A percentile compares a stretch with the other conserved stretches of the same genome.
Conservation (phyloP, 2,888 invertebrate species). For the Brachyopa scutellaris region DNA sequence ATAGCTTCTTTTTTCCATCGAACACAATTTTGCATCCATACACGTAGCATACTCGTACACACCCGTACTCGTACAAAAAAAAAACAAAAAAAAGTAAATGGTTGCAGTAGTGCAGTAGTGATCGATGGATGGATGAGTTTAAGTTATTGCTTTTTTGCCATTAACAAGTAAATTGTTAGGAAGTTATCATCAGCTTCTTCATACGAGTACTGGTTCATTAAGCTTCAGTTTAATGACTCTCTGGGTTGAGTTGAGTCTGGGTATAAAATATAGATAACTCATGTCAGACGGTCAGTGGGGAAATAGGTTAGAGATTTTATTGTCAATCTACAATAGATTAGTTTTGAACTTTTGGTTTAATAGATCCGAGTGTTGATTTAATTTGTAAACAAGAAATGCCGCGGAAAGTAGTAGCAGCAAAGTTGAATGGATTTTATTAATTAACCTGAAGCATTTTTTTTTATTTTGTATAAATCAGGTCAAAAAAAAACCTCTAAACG, state of each 20-base stretch:
- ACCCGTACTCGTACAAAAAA: not conserved
- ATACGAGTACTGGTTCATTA: not conserved
- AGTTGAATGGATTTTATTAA: too few relatives aligned
- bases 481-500: too few relatives aligned
- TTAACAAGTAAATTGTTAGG: conserved; percentile 3
- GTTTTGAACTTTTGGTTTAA: too few relatives aligned
- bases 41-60: not conserved
- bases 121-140: conserved; percentile 4
- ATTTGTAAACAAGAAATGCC: too few relatives aligned
- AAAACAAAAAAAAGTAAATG: not conserved
- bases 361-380: too few relatives aligned
- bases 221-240: conserved; percentile 1
- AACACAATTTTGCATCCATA: too few relatives aligned
- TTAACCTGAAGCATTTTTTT: too few relatives aligned
- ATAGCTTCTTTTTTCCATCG: not conserved
- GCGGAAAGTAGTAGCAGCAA: too few relatives aligned
- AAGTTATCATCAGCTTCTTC: not conserved
- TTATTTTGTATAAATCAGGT: too few relatives aligned
- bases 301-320: not conserved
- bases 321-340: too few relatives aligned
- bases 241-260: not conserved
- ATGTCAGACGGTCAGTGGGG: not conserved
- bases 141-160: conserved; percentile 5
- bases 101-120: not conserved
- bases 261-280: not conserved